Evolutionary conservation across 2,797 vertebrate species (phyloP), one percentile per base, ranked within the genome.

Genomic region (Parauchenoglanis ngamensis): DNA sequence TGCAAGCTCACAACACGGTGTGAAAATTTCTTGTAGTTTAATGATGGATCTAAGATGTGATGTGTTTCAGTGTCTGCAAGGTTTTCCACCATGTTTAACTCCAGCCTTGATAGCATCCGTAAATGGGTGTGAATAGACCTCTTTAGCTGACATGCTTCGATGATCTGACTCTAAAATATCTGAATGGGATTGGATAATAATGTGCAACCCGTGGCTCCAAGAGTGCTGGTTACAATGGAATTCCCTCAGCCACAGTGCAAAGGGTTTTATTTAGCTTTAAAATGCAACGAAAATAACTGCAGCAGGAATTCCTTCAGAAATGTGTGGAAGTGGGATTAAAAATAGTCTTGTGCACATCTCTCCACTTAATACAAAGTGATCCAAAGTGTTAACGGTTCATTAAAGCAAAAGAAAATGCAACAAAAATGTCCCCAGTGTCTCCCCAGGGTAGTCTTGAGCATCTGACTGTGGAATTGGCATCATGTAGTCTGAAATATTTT

Each of bases 261-360:
- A 72, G 21, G 68, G 19, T 72, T 72, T 72, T 72, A 46, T 73
- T 73, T 73, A 73, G 21, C 21, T 73, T 11, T 72, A 72, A 44
- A 72, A 19, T 35, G 19, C 70, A 72, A 72, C 8, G 19, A 46
- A 73, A 73, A 73, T 73, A 73, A 73, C 40, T 25, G 70, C 19
- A 73, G 40, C 21, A 46, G 40, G 40, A 40, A 46, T 73, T 23
- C 40, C 70, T 46, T 73, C 3, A 10, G 49, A 7, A 49, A 10
- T 10, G 10, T 7, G 49, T 49, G 21, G 70, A 40, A 44, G 70
- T 46, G 40, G 35, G 70, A 72, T 44, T 72, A 44, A 72, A 67
- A 72, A 44, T 35, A 72, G 31, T 21, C 68, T 70, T 19, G 31
- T 13, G 19, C 35, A 44, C 40, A 46, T 8, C 40, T 35, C 67